Conservation (phyloP, 2,113 vertebrate genomes). For the Lagopus leucura region DNA sequence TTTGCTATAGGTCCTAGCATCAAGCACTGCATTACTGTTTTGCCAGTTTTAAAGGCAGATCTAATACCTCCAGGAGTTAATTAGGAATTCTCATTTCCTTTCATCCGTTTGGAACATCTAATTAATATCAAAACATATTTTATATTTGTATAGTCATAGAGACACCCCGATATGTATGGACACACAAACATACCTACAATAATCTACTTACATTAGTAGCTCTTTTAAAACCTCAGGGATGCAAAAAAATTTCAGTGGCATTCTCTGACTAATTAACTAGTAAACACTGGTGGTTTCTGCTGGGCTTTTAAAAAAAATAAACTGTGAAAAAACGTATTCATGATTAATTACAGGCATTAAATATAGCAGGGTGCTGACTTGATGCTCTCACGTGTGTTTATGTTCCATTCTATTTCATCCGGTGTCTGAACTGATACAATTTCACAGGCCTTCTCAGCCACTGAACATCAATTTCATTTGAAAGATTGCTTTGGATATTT, state of each 20-base stretch:
- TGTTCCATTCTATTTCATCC: not conserved
- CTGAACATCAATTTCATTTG: conserved; percentile 1
- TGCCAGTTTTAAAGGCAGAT: conserved; percentile 57
- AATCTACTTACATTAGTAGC: not conserved
- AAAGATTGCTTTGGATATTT: not conserved
- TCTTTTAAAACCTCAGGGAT: conserved; percentile 17
- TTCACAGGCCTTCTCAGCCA: not conserved
- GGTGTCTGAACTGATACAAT: not conserved
- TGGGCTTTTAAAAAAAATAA: not conserved
- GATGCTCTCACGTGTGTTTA: not conserved
- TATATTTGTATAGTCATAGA: conserved; percentile 8
- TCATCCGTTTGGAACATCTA: conserved; percentile 24
- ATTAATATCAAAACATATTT: conserved; percentile 49
- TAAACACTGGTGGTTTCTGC: not conserved
- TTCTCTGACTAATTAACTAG: conserved; percentile 40
- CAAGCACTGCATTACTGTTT: conserved; percentile 25
- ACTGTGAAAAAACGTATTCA: not conserved
- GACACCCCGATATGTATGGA: not conserved
- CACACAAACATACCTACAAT: not conserved
- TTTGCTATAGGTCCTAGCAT: conserved; percentile 38
- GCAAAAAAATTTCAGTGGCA: conserved; percentile 28
- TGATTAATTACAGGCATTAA: not conserved
- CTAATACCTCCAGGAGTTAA: conserved; percentile 52
- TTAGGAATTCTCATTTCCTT: conserved; percentile 48
- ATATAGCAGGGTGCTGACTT: not conserved